Percentiles rank a stretch among this genome's conserved stretches.
Evolutionary conservation across 2,113 vertebrate genomes (phyloP).

Genomic region (Eclectus roratus): DNA sequence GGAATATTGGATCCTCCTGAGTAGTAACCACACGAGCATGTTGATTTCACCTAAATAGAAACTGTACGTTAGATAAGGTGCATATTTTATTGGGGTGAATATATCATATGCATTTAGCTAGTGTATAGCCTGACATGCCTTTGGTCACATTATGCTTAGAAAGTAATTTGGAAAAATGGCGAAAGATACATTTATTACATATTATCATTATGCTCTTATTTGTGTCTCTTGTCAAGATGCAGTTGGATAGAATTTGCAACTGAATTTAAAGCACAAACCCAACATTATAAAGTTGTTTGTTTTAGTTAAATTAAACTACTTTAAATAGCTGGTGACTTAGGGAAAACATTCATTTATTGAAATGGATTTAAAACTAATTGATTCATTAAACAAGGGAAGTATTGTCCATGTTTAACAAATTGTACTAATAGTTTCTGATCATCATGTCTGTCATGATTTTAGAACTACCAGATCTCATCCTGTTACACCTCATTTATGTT

Average conservation of each 20-base stretch:
- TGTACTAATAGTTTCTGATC: conserved; percentile 38
- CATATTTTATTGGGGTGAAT: background rate
- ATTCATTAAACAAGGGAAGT: conserved; percentile 38
- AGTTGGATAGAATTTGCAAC: conserved; percentile 15
- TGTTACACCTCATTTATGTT: conserved; percentile 54
- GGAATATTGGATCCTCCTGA: background rate
- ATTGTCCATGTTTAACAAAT: background rate
- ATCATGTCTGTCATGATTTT: conserved; percentile 33
- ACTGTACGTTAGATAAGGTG: background rate
- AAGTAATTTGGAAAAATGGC: background rate
- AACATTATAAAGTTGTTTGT: conserved; percentile 31
- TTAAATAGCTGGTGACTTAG: conserved; percentile 29
- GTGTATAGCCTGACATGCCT: background rate
- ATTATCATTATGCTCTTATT: background rate
- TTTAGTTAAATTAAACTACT: conserved; percentile 41
- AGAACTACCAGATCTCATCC: conserved; percentile 23
- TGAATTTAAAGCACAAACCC: background rate
- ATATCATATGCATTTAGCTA: background rate
- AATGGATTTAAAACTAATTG: conserved; percentile 33
- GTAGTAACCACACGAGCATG: background rate
- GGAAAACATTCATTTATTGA: conserved; percentile 21
- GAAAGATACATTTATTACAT: background rate
- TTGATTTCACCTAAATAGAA: background rate
- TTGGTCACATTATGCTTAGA: background rate
- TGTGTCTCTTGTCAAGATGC: background rate